A percentile compares a stretch with the other conserved stretches of the same genome.
Evolutionary conservation across 1,140 invertebrate species (phyloP).

Genomic region (Pogonus chalceus): DNA sequence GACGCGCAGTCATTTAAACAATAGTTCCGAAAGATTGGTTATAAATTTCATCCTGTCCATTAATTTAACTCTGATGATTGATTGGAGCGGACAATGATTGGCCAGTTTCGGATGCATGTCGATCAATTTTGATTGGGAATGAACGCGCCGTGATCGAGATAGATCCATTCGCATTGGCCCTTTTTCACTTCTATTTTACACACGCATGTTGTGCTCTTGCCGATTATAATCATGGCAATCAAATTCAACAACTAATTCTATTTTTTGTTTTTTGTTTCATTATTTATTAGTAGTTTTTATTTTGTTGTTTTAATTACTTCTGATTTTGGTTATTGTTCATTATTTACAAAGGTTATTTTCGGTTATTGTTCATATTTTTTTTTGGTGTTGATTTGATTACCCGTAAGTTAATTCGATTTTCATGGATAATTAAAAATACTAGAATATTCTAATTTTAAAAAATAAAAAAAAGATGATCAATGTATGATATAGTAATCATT

Average conservation of each 20-base stretch:
- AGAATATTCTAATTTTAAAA: too few relatives aligned
- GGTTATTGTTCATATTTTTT: too few relatives aligned
- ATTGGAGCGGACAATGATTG: constrained; percentile 5
- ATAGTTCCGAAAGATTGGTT: constrained; percentile 4
- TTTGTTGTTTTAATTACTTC: background rate
- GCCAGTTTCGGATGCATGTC: background rate
- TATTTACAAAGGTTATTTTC: too few relatives aligned
- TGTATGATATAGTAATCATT: too few relatives aligned
- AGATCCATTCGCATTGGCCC: background rate
- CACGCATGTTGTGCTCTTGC: background rate
- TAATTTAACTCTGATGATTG: constrained; percentile 1
- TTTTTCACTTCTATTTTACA: background rate
- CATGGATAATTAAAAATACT: too few relatives aligned
- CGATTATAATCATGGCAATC: too few relatives aligned
- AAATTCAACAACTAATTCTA: too few relatives aligned
- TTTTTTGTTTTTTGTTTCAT: too few relatives aligned
- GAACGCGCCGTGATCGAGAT: background rate
- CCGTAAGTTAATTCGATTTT: too few relatives aligned
- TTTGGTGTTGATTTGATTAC: too few relatives aligned
- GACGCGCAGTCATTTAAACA: background rate
- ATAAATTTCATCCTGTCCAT: constrained; percentile 7
- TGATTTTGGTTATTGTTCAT: too few relatives aligned
- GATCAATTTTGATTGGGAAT: constrained; percentile 6
- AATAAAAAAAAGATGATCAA: too few relatives aligned
- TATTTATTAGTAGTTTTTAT: background rate